Evolutionary conservation across 2,113 vertebrate species (phyloP), one percentile per base, ranked within the genome.

Genomic region (Paedocypris sp.): DNA sequence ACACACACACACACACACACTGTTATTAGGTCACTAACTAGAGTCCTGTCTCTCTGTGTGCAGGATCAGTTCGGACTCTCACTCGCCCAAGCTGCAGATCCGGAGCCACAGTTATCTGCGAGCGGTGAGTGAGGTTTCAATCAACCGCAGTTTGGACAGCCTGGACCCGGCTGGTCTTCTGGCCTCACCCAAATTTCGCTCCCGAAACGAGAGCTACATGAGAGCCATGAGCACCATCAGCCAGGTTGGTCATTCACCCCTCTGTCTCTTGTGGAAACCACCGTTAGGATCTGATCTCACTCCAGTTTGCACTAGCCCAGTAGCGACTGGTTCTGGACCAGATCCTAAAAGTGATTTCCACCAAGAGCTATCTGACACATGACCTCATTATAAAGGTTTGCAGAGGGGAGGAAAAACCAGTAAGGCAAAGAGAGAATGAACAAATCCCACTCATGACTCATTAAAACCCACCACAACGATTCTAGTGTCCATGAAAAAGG

Each of bases 211-310:
- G 75, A 98, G 94, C 85, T 98, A 98, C 86, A 98, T 98, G 94
- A 85, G 94, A 75, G 94, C 94, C 75, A 98, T 98, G 94, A 98
- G 94, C 81, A 97, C 94, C 82, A 97, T 98, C 78, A 98, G 94
- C 73, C 94, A 97, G 91, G 93, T 97, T 75, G 78, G 91, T 76
- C 56, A 36, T 46, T 19, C 18, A 38, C 64, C 35, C 10, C 26
- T 45, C 15, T 5, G 11, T 45, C 45, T 28, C 15, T 33, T 23
- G 25, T 59, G 48, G 33, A 45, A 38, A 32, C 29, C 15, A 6
- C 36, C 16, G 11, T 23, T 16, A 16, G 22, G 33, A 45, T 32
- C 45, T 57, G 18, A 25, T 57, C 49, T 50, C 28, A 41, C 5
- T 25, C 41, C 54, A 64, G 7, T 20, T 12, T 13, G 12, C 12